Percentiles rank a stretch among this genome's conserved stretches.
phyloP scores from a whole-genome alignment of 2,113 vertebrate genomes.

The Caloenas nicobarica region DNA sequence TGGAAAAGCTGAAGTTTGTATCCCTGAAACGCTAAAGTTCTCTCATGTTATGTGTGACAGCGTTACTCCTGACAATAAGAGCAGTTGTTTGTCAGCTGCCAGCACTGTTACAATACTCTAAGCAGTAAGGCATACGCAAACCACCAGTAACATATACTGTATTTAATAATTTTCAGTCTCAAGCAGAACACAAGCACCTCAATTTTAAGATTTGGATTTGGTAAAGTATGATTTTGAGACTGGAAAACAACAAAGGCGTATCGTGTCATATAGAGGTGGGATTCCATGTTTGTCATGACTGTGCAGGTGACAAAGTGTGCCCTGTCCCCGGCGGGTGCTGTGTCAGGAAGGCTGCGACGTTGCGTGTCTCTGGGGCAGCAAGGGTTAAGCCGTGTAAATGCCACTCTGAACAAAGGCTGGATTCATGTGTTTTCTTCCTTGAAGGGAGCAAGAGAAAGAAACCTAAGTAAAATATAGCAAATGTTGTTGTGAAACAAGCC shows the following conservation, averaged over 20 bases:
- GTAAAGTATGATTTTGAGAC: background rate
- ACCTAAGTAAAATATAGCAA: constrained; percentile 15
- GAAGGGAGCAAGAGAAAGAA: constrained; percentile 45
- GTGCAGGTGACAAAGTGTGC: background rate
- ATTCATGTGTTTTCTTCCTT: constrained; percentile 55
- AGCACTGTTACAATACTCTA: background rate
- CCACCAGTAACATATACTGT: background rate
- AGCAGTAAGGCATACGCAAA: background rate
- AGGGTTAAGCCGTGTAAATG: constrained; percentile 36
- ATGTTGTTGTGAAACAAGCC: constrained; percentile 64
- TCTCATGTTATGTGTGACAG: background rate
- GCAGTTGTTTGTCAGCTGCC: background rate
- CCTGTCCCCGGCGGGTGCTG: background rate
- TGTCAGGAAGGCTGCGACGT: accelerated
- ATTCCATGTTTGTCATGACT: background rate
- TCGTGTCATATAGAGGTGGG: background rate
- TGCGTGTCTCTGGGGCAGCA: background rate
- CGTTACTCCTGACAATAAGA: background rate
- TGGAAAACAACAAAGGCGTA: background rate
- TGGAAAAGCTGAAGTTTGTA: background rate
- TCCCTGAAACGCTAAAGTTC: background rate
- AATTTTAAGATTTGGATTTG: background rate
- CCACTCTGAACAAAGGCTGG: constrained; percentile 37
- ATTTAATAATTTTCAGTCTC: background rate
- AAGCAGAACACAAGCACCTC: background rate